Evolutionary conservation across 1,140 invertebrate species (phyloP).

Genomic region (Lethocerus indicus): DNA sequence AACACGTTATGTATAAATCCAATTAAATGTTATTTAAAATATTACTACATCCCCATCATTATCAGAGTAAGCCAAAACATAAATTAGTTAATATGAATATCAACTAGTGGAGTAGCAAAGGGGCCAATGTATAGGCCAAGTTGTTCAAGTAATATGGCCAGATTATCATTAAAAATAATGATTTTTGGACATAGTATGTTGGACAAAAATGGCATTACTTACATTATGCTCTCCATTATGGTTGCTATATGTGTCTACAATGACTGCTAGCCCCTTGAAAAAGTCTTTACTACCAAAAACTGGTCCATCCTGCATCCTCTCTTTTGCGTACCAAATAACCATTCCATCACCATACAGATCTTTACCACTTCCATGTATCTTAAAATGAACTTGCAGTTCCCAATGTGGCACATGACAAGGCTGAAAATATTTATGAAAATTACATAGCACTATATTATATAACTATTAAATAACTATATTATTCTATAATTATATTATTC

Average conservation of each 20-base stretch:
- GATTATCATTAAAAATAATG: too few relatives aligned
- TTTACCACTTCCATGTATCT: conserved; percentile 86
- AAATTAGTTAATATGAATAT: too few relatives aligned
- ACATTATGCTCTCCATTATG: conserved; percentile 98
- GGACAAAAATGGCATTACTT: conserved; percentile 22
- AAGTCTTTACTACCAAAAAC: conserved; percentile 93
- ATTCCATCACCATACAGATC: conserved; percentile 96
- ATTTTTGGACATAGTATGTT: too few relatives aligned
- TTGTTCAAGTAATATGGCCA: too few relatives aligned
- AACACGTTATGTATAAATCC: too few relatives aligned
- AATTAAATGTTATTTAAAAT: too few relatives aligned
- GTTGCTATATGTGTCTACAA: conserved; percentile 97
- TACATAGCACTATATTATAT: not conserved
- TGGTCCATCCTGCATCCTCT: conserved; percentile 65
- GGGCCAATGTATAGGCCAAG: too few relatives aligned
- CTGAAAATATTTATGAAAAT: conserved; percentile 33
- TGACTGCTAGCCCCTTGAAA: conserved; percentile 82
- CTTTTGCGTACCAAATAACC: conserved; percentile 91
- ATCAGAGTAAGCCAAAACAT: too few relatives aligned
- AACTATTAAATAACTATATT: too few relatives aligned
- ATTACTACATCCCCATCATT: too few relatives aligned
- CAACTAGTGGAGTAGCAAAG: too few relatives aligned
- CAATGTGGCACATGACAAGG: conserved; percentile 73
- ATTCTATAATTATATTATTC: too few relatives aligned
- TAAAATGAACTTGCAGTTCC: conserved; percentile 94